Base-by-base conservation (phyloP, 2,797 vertebrate genomes). In the Myotis pilosus region DNA sequence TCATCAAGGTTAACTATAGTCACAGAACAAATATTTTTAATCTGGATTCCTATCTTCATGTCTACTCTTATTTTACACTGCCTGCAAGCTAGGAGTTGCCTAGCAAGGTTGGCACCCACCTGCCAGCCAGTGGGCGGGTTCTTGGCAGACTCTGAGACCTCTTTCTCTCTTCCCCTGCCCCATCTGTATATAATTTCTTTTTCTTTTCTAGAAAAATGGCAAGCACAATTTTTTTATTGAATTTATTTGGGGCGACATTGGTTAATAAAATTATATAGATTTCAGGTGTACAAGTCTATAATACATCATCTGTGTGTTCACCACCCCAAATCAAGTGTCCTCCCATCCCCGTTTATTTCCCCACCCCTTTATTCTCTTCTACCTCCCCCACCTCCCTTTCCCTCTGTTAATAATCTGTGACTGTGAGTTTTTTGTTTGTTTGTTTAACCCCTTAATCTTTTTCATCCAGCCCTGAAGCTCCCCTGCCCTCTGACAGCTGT, bases 31-130 rank as follows among this genome's bases (percentile, higher is more conserved):
- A 44, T 47, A 44, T 25, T 33, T 84, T 94, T 81, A 13, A 36
- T 30, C 0, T 44, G n/a, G 69, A 76, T 86, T 92, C 68, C 72
- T n/a, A 4, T 75, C 78, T 92, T 87, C 41, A 12, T 23, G 17
- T 78, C 36, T 89, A 57, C 20, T 66, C 20, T 62, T 84, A 44
- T 16, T 87, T 41, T 71, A n/a, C 41, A 38, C 15, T 9, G 8
- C 41, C 28, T 64, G 55, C 82, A 92, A 89, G 69, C 44, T 90
- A 30, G 60, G 80, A 84, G 84, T 92, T 87, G 87, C 88, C 68
- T 51, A n/a, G 22, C 38, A 72, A 85, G 84, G 7, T 36, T 53
- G 33, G 15, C 53, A 74, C 28, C n/a, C 68, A 33, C 28, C 8
- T 51, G 8, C 15, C 23, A 85, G 49, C 36, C 38, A n/a, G 88